Percentiles rank a stretch among this genome's conserved stretches.
These are phyloP conservation scores for Taurulus bubalis DNA, from an alignment of 2,113 vertebrate species.

Conservation along the genomic window DNA sequence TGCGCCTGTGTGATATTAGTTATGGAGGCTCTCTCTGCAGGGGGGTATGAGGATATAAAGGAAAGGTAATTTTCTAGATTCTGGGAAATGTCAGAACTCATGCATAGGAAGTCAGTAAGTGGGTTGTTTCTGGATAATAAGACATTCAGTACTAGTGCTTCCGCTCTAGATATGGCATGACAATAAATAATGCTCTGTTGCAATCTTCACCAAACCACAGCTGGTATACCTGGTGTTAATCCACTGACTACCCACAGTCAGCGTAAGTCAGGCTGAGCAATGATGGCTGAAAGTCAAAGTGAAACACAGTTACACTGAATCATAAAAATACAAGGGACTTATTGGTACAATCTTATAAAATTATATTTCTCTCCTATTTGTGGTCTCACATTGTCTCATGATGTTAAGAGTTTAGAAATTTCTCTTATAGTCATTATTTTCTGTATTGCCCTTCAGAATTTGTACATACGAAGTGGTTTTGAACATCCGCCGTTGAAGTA, in stretches of 20 bases:
- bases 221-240: conserved; percentile 56
- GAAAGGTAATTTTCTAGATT: conserved; percentile 63
- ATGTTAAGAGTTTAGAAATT: background rate
- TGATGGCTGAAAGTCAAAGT: conserved; percentile 34
- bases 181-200: conserved; percentile 29
- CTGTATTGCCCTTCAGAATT: background rate
- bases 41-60: conserved; percentile 34
- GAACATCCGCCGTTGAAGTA: background rate
- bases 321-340: background rate
- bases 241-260: conserved; percentile 49
- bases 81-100: conserved; percentile 29
- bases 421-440: background rate
- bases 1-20: conserved; percentile 45
- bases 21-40: conserved; percentile 50
- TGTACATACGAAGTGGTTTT: background rate
- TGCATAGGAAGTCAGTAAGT: conserved; percentile 26
- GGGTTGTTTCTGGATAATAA: conserved; percentile 28
- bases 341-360: background rate
- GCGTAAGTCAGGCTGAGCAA: conserved; percentile 29
- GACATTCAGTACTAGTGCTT: conserved; percentile 14
- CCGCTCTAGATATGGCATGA: conserved; percentile 14
- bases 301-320: background rate
- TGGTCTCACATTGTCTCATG: background rate
- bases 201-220: conserved; percentile 30
- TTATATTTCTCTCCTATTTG: background rate